Evolutionary conservation across 2,113 vertebrate species (phyloP).

Genomic region (Pholis gunnellus): DNA sequence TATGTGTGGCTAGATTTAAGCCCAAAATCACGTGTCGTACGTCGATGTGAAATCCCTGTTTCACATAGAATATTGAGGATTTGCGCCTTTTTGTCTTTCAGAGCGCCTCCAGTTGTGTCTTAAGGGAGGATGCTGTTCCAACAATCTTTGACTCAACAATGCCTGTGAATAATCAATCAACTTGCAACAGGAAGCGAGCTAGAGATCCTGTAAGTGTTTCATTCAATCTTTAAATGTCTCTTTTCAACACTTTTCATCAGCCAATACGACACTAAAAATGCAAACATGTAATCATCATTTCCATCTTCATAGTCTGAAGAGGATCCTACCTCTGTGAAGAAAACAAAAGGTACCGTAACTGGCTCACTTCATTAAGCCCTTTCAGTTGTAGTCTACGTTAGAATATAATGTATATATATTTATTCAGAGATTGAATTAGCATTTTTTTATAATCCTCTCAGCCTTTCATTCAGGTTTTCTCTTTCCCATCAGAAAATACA

Average conservation of each 20-base stretch:
- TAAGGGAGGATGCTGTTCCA: slow-evolving; percentile 94
- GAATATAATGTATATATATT: neutral
- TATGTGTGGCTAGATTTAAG: neutral
- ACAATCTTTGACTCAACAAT: slow-evolving; percentile 93
- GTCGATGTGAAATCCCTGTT: neutral
- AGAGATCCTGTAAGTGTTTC: slow-evolving; percentile 88
- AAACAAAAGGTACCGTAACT: slow-evolving; percentile 88
- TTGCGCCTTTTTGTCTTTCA: slow-evolving; percentile 71
- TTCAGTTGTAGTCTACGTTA: neutral
- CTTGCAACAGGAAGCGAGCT: slow-evolving; percentile 90
- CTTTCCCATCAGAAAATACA: slow-evolving; percentile 56
- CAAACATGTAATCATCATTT: slow-evolving; percentile 29
- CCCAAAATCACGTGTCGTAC: neutral
- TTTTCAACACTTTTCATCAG: neutral
- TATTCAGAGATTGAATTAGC: neutral
- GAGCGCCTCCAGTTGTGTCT: slow-evolving; percentile 88
- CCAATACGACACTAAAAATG: neutral
- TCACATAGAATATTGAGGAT: neutral
- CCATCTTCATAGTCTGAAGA: slow-evolving; percentile 87
- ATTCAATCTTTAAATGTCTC: neutral
- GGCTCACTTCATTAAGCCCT: neutral
- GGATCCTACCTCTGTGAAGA: slow-evolving; percentile 90
- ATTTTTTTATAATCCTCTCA: neutral
- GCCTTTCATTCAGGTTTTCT: neutral
- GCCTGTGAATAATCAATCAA: slow-evolving; percentile 89